Base-by-base conservation (phyloP, 1,140 invertebrate species). In the Lordiphosa collinella region DNA sequence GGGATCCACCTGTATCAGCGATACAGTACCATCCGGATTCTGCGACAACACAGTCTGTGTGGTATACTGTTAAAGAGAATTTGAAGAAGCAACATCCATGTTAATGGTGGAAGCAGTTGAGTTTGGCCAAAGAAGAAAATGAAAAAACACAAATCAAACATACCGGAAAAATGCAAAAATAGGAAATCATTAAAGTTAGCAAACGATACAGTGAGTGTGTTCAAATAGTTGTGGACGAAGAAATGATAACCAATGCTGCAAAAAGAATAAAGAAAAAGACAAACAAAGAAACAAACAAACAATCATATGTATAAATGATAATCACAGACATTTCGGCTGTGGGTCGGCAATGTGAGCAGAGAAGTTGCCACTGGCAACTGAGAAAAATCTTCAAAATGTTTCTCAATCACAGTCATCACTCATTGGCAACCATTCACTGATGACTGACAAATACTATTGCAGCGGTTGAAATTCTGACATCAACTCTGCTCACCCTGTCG, bases 21-120 rank as follows among this genome's bases (percentile, higher is more conserved):
- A 98, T 40, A 99, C 96, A 3, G 96, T 96, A 59, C 97, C 97
- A 91, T 99, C 97, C 3, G 97, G 95, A 91, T 99, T 99, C 65
- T 96, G 97, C 88, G 98, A 97, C 18, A 98, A 92, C 76, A 99
- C 95, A n/a, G 96, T 94, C 43, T 96, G 95, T 41, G 95, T 93
- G 41, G 95, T 93, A 90, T 96, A 96, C 90, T 95, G 94, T 59
- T 11, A 32, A 53, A 29, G 9, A 55, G 31, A 72, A 50, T 31
- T 40, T 18, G 12, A 47, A 29, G 13, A 31, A 14, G 7, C 25
- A n/a, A 2, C 11, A 25, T 44, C 36, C 13, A 35, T 14, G 8
- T 35, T 31, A 13, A 22, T 8, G n/a, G 1, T 36, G 14, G 6
- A 1, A 51, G n/a, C n/a, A n/a, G 22, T 16, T 5, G 4, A 43